These are phyloP conservation scores for Ataeniobius toweri DNA, from an alignment of 2,797 vertebrate genomes.

Conservation along the genomic window DNA sequence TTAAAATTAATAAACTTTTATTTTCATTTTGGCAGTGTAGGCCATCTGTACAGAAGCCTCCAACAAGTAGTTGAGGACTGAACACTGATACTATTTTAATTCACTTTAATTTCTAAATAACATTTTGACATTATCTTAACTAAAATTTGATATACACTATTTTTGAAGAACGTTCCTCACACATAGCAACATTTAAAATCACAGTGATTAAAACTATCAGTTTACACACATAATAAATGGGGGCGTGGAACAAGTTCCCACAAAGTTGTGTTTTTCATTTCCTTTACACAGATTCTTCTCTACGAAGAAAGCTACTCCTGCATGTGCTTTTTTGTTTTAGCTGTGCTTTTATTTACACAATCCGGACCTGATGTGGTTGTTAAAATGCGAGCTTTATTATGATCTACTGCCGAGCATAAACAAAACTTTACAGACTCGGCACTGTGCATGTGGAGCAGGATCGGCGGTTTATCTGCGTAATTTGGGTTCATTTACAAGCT, in stretches of 20 bases:
- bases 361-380: neutral
- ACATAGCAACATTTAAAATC: neutral
- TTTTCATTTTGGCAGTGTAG: neutral
- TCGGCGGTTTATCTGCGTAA: neutral
- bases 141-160: neutral
- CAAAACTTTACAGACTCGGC: neutral
- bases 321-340: neutral
- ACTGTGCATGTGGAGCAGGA: neutral
- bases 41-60: neutral
- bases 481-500: neutral
- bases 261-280: neutral
- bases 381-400: neutral
- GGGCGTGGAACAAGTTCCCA: neutral
- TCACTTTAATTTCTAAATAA: neutral
- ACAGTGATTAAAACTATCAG: neutral
- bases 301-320: neutral
- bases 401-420: neutral
- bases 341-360: neutral
- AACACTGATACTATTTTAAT: neutral
- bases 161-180: no score
- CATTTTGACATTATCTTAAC: neutral
- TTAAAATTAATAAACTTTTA: neutral
- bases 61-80: neutral
- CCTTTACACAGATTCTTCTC: neutral
- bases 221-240: neutral